These are phyloP conservation scores for Tromatobia lineatoria DNA, from an alignment of 2,888 invertebrate species.

Conservation along the genomic window DNA sequence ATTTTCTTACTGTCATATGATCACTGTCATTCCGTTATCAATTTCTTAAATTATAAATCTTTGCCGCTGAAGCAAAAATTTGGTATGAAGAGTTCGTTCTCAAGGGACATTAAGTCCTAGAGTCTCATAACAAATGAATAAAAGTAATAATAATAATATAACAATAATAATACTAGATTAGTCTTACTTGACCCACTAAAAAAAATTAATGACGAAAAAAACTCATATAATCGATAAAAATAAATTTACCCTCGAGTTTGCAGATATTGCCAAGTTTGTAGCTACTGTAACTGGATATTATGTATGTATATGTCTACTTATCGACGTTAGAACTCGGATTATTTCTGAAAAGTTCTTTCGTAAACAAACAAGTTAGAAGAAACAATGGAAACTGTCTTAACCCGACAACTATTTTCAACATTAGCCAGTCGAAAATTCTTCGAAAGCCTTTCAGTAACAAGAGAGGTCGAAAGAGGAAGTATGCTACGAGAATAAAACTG, in stretches of 20 bases:
- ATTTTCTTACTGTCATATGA: too few relatives aligned
- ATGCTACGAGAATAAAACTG: constrained; percentile 24
- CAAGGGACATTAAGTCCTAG: too few relatives aligned
- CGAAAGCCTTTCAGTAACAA: constrained; percentile 5
- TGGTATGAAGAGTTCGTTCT: too few relatives aligned
- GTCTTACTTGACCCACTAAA: too few relatives aligned
- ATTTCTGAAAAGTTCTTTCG: background rate
- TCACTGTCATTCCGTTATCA: too few relatives aligned
- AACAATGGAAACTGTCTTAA: background rate
- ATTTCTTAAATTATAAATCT: too few relatives aligned
- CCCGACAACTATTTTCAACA: background rate
- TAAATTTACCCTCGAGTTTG: background rate
- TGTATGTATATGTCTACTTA: background rate
- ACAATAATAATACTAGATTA: too few relatives aligned
- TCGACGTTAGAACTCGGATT: background rate
- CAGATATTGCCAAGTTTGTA: too few relatives aligned
- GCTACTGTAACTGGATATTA: background rate
- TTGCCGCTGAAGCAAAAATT: too few relatives aligned
- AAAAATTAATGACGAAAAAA: too few relatives aligned
- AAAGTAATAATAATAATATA: too few relatives aligned
- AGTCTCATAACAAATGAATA: too few relatives aligned
- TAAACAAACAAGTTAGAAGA: background rate
- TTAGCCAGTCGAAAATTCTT: background rate
- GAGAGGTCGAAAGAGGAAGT: constrained; percentile 13
- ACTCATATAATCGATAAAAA: background rate